Evolutionary conservation across 2,888 invertebrate species (phyloP), one percentile per base, ranked within the genome.

Genomic region (Leptinotarsa haldemani): DNA sequence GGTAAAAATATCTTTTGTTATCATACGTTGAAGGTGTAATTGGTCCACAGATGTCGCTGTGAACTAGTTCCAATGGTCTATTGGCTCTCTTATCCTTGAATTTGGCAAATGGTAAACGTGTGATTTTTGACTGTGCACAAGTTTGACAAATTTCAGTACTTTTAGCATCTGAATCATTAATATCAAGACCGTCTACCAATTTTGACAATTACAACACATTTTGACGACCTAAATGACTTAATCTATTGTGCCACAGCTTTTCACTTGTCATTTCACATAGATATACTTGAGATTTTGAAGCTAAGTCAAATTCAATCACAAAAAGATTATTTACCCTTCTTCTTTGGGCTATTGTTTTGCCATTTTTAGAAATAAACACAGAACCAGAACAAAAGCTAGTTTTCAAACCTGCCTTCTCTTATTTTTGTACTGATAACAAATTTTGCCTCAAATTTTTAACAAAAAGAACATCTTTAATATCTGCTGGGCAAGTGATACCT

Each of bases 361-460:
- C 40, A 50, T 50, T 16, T 15, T 50, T 16, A n/a, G 48, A 50
- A 50, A 50, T 50, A 50, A 50, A 16, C 48, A 50, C 16, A 50
- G 48, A 16, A 50, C 16, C 48, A 50, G 48, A 50, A 50, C 15
- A 50, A 50, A 50, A 50, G 1, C 48, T 50, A 50, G 16, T 50
- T 63, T 63, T 70, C 1, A 65, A 64, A 63, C 20, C 50, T 25
- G 47, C 15, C 22, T 48, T 64, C n/a, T 70, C 65, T 64, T 65
- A 50, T 50, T 64, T 64, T 50, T 25, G 30, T 16, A 66, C 50
- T 20, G 65, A 66, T 22, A 66, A 25, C 50, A 66, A 66, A 22
- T 65, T 65, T 7, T 65, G 50, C 20, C 65, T 48, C 47, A 47
- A 65, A 48, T 65, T 48, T 65, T 47, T 3, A 18, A 65, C 16